Percentiles rank a stretch among this genome's conserved stretches.
phyloP scores from a whole-genome alignment of 2,888 invertebrate genomes.

The Geophilus truncorum region DNA sequence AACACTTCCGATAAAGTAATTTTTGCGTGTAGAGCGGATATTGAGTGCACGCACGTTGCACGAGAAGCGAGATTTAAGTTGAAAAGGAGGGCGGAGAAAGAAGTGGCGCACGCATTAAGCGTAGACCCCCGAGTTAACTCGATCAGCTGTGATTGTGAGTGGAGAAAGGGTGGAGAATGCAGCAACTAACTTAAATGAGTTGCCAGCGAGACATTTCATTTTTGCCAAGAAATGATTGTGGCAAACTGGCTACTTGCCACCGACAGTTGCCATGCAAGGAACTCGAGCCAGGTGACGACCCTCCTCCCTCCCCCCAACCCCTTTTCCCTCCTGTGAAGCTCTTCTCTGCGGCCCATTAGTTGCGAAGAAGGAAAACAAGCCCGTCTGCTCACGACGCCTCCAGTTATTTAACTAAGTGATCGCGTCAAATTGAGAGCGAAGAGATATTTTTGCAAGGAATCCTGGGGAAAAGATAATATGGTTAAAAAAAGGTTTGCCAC shows the following conservation, averaged over 20 bases:
- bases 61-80: neutral
- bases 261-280: neutral
- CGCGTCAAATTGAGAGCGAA: neutral
- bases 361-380: slow-evolving; percentile 3
- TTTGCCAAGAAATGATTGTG: neutral
- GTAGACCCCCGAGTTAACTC: neutral
- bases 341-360: slow-evolving; percentile 13
- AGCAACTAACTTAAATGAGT: neutral
- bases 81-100: neutral
- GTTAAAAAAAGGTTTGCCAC: too few relatives aligned
- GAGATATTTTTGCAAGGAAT: neutral
- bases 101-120: neutral
- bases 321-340: neutral
- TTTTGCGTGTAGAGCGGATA: neutral
- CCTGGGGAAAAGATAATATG: too few relatives aligned
- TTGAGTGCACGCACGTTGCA: neutral
- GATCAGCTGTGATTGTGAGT: neutral
- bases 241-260: neutral
- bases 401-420: neutral
- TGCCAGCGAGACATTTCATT: neutral
- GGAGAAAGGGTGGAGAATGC: neutral
- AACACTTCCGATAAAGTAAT: neutral
- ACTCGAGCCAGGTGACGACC: neutral
- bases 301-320: too few relatives aligned
- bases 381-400: neutral